phyloP scores from a whole-genome alignment of 2,888 invertebrate species.

The Hybos culiciformis region DNA sequence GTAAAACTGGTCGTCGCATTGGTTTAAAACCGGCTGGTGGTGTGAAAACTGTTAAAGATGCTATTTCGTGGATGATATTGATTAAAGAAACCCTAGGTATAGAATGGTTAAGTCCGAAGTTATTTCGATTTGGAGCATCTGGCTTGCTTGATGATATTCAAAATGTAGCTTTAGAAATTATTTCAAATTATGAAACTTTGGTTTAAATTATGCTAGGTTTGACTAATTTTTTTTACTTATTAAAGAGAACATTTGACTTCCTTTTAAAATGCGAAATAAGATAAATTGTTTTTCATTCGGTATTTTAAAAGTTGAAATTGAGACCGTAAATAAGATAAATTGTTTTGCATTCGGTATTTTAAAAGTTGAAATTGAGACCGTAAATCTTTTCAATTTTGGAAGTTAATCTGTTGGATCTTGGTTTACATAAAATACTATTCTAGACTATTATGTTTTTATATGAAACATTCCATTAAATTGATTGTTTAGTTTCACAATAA shows the following conservation, averaged over 20 bases:
- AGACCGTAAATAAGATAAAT: too few relatives aligned
- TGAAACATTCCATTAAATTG: too few relatives aligned
- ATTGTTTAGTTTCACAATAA: too few relatives aligned
- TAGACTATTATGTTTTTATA: too few relatives aligned
- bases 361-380: too few relatives aligned
- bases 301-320: too few relatives aligned
- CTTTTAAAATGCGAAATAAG: too few relatives aligned
- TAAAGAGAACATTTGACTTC: too few relatives aligned
- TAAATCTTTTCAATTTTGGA: too few relatives aligned
- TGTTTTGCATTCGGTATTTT: too few relatives aligned
- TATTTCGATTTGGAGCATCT: conserved; percentile 93
- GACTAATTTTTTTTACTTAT: background rate
- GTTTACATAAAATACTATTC: too few relatives aligned
- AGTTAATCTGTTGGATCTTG: too few relatives aligned
- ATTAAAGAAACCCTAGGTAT: conserved; percentile 73
- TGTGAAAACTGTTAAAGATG: conserved; percentile 70
- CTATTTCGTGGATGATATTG: conserved; percentile 73
- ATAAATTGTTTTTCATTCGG: background rate
- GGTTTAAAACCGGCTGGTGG: conserved; percentile 99
- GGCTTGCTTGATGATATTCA: conserved; percentile 72
- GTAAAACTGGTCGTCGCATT: conserved; percentile 58
- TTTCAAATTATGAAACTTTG: background rate
- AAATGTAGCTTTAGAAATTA: conserved; percentile 17
- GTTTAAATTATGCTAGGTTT: background rate
- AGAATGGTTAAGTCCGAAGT: conserved; percentile 64